Evolutionary conservation across 1,140 invertebrate genomes (phyloP).

Genomic region (Aphis gossypii): DNA sequence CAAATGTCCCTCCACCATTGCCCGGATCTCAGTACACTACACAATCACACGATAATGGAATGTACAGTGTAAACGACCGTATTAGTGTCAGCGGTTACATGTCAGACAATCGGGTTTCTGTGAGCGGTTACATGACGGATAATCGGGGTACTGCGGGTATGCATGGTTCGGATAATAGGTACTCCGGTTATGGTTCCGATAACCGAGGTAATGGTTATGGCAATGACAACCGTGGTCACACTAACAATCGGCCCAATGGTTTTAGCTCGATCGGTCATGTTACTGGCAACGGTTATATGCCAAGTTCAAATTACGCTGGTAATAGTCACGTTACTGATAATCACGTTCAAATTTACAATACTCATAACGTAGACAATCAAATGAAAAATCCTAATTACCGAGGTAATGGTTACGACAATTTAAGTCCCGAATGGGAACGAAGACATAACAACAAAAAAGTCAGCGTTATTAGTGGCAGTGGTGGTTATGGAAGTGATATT

Average conservation of each 20-base stretch:
- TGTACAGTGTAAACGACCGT: constrained; percentile 18
- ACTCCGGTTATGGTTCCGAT: not conserved
- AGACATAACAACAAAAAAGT: constrained; percentile 40
- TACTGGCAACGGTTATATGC: not conserved
- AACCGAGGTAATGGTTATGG: not conserved
- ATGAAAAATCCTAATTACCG: constrained; percentile 59
- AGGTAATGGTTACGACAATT: constrained; percentile 62
- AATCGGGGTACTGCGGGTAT: not conserved
- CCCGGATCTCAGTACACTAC: constrained; percentile 44
- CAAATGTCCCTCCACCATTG: not conserved
- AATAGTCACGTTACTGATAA: constrained; percentile 30
- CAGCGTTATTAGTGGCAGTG: too few relatives aligned
- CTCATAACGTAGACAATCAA: not conserved
- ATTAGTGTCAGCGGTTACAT: constrained; percentile 11
- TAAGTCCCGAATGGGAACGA: constrained; percentile 62
- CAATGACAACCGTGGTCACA: not conserved
- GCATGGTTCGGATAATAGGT: not conserved
- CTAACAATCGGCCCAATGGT: not conserved
- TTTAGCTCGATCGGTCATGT: not conserved
- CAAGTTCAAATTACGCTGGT: not conserved
- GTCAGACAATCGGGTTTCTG: not conserved
- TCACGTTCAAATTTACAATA: not conserved
- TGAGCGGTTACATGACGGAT: not conserved
- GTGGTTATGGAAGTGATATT: not conserved
- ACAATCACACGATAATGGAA: not conserved